A percentile compares a stretch with the other conserved stretches of the same genome.
Evolutionary conservation across 2,797 vertebrate genomes (phyloP).

Genomic region (Lithobates sylvaticus): DNA sequence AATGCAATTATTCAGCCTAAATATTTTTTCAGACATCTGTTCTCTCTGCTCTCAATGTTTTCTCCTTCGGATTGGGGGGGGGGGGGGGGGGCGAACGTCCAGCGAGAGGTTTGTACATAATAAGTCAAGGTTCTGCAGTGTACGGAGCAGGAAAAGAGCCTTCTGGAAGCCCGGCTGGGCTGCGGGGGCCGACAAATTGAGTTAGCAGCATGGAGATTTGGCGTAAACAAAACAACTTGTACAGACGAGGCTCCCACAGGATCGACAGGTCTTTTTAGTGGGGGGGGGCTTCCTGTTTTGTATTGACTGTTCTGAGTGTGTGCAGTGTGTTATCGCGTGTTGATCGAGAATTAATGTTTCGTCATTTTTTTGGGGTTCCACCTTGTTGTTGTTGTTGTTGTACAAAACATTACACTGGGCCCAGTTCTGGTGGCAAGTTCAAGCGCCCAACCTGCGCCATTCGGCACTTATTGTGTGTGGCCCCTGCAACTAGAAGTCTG

Average conservation of each 20-base stretch:
- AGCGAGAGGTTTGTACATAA: slow-evolving; percentile 62
- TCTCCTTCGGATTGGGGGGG: slow-evolving; percentile 34
- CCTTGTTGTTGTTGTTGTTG: too few relatives aligned
- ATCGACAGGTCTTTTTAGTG: slow-evolving; percentile 1
- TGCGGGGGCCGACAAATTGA: slow-evolving; percentile 44
- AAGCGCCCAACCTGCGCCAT: too few relatives aligned
- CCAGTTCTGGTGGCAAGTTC: too few relatives aligned
- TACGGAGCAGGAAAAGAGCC: slow-evolving; percentile 45
- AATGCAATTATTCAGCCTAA: slow-evolving; percentile 69
- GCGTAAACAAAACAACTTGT: slow-evolving; percentile 52
- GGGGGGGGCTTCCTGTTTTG: not conserved
- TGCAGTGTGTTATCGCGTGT: not conserved
- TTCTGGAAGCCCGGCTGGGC: not conserved
- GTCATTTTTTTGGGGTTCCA: too few relatives aligned
- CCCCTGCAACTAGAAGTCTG: too few relatives aligned
- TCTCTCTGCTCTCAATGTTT: slow-evolving; percentile 58
- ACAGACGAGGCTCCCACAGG: slow-evolving; percentile 12
- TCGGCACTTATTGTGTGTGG: too few relatives aligned
- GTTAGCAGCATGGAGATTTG: slow-evolving; percentile 41
- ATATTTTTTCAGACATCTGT: slow-evolving; percentile 73
- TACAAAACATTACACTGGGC: too few relatives aligned
- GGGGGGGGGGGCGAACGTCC: slow-evolving; percentile 53
- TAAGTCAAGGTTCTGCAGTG: slow-evolving; percentile 47
- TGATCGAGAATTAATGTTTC: not conserved
- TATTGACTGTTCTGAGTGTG: too few relatives aligned